Conservation (phyloP, 2,113 vertebrate genomes). For the Abramis brama region DNA sequence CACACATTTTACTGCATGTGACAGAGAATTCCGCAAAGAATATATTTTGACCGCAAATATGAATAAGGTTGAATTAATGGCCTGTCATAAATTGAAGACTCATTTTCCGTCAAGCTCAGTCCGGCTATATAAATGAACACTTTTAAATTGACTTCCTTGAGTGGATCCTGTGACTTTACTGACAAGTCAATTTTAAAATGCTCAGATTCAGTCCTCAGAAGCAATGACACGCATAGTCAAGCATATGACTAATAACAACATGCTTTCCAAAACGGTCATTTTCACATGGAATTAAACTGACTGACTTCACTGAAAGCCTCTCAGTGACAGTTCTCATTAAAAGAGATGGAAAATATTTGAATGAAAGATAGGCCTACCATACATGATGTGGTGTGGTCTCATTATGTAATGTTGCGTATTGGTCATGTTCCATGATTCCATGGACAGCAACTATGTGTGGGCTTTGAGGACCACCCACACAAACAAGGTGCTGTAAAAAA, state of each 20-base stretch:
- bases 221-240: conserved; percentile 16
- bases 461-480: neutral
- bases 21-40: neutral
- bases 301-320: too few relatives aligned
- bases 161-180: neutral
- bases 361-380: neutral
- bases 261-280: neutral
- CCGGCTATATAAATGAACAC: neutral
- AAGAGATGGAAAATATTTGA: neutral
- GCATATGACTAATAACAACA: conserved; percentile 12
- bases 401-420: neutral
- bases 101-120: neutral
- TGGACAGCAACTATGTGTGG: neutral
- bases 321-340: neutral
- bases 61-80: neutral
- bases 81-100: neutral
- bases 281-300: conserved; percentile 1
- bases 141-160: conserved; percentile 9
- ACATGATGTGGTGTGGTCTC: neutral
- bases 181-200: conserved; percentile 18
- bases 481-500: neutral
- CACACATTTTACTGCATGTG: neutral
- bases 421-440: neutral
- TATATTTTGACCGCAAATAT: neutral
- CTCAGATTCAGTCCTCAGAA: neutral